phyloP scores from a whole-genome alignment of 1,140 invertebrate species.

The Drosophila triauraria region DNA sequence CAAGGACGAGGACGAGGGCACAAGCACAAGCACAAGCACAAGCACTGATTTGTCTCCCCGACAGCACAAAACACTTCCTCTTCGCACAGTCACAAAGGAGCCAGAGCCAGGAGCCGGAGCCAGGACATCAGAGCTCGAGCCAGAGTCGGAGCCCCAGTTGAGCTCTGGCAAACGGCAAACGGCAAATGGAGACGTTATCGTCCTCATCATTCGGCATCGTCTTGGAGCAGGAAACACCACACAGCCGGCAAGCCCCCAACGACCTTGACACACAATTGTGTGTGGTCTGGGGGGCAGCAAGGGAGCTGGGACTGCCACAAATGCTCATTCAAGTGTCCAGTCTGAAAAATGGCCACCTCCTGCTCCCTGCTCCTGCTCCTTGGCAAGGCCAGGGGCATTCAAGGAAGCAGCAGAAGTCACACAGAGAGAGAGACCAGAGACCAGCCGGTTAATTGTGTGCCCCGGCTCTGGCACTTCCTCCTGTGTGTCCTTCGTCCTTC shows the following conservation, averaged over 20 bases:
- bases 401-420: constrained; percentile 55
- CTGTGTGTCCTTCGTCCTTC: constrained; percentile 27
- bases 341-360: constrained; percentile 71
- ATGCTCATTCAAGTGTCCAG: constrained; percentile 75
- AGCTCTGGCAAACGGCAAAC: constrained; percentile 32
- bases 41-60: constrained; percentile 59
- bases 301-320: constrained; percentile 18
- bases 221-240: constrained; percentile 77
- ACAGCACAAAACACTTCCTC: constrained; percentile 68
- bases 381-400: constrained; percentile 50
- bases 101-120: constrained; percentile 11
- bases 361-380: constrained; percentile 10
- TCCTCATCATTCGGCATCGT: constrained; percentile 72
- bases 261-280: constrained; percentile 74
- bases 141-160: constrained; percentile 6
- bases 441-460: constrained; percentile 46
- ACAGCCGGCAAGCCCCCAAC: constrained; percentile 32
- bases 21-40: constrained; percentile 10
- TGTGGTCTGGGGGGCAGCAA: constrained; percentile 12
- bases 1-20: constrained; percentile 42
- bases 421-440: constrained; percentile 39
- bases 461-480: not conserved
- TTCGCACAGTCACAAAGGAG: constrained; percentile 42
- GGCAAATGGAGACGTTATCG: constrained; percentile 76
- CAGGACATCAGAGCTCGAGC: constrained; percentile 28